These are phyloP conservation scores for Oscheius sp. DNA, from an alignment of 2,888 invertebrate species.

Conservation along the genomic window DNA sequence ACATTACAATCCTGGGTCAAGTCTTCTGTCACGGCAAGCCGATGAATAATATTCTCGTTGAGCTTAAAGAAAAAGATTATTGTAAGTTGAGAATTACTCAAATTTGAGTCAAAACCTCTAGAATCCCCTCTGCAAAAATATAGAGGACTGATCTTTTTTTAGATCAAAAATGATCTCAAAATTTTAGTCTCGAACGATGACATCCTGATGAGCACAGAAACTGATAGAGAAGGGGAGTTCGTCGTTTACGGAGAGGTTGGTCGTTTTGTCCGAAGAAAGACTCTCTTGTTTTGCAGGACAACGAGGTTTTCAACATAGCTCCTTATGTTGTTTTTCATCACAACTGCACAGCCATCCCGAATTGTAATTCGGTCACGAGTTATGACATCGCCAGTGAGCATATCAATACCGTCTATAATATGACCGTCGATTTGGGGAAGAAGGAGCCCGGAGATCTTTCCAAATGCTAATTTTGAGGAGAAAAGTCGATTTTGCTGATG, in stretches of 20 bases:
- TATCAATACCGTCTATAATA: neutral
- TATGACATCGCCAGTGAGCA: neutral
- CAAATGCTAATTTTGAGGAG: neutral
- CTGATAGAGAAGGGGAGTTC: constrained; percentile 10
- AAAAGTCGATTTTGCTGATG: too few relatives aligned
- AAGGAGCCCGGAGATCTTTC: neutral
- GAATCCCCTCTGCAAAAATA: too few relatives aligned
- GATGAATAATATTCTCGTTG: neutral
- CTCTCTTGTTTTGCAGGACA: neutral
- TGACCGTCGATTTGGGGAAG: constrained; percentile 1
- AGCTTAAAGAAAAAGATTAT: constrained; percentile 18
- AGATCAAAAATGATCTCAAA: too few relatives aligned
- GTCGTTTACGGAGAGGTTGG: constrained; percentile 10
- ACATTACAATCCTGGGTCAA: constrained; percentile 2
- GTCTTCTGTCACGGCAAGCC: constrained; percentile 2
- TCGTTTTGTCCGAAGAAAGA: neutral
- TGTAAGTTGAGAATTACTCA: neutral
- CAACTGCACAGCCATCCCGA: neutral
- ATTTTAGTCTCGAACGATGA: constrained; percentile 13
- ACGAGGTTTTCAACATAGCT: constrained; percentile 5
- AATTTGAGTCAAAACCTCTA: too few relatives aligned
- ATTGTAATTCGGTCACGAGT: neutral
- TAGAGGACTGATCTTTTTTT: too few relatives aligned
- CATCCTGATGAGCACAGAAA: neutral
- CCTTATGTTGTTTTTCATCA: constrained; percentile 13